phyloP scores from a whole-genome alignment of 2,113 vertebrate species.

The Phainopepla nitens region DNA sequence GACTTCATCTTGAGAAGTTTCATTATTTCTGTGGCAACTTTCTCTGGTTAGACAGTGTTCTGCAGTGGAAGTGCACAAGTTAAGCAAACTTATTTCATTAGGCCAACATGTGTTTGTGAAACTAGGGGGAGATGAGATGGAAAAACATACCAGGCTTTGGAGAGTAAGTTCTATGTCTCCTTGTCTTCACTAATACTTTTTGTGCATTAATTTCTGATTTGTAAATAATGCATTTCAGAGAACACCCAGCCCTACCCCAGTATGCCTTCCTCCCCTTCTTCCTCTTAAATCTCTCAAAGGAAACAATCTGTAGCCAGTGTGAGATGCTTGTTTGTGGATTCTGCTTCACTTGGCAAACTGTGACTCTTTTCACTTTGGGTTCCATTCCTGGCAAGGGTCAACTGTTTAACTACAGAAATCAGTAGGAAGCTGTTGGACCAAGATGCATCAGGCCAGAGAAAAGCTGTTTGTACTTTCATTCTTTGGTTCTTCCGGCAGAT shows the following conservation, averaged over 20 bases:
- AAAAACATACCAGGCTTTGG: background rate
- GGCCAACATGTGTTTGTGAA: background rate
- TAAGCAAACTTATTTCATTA: background rate
- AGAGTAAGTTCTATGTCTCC: background rate
- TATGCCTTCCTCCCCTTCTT: background rate
- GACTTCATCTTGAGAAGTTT: background rate
- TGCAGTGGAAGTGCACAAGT: background rate
- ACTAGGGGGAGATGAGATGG: background rate
- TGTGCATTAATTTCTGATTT: background rate
- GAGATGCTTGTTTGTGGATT: constrained; percentile 54
- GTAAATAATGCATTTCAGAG: background rate
- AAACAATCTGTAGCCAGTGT: background rate
- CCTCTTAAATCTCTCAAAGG: background rate
- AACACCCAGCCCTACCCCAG: background rate
- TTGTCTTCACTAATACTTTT: background rate
- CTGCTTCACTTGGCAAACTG: constrained; percentile 39
- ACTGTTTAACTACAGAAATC: constrained; percentile 42
- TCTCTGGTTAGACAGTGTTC: background rate
- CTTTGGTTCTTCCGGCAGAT: background rate
- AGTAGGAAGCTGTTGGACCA: constrained; percentile 32
- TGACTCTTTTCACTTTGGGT: constrained; percentile 38
- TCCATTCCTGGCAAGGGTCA: constrained; percentile 47
- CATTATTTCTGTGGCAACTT: background rate
- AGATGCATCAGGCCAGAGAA: constrained; percentile 22
- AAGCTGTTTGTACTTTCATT: background rate